Base-by-base conservation (phyloP, 2,888 invertebrate genomes). In the Zonitis immaculata region DNA sequence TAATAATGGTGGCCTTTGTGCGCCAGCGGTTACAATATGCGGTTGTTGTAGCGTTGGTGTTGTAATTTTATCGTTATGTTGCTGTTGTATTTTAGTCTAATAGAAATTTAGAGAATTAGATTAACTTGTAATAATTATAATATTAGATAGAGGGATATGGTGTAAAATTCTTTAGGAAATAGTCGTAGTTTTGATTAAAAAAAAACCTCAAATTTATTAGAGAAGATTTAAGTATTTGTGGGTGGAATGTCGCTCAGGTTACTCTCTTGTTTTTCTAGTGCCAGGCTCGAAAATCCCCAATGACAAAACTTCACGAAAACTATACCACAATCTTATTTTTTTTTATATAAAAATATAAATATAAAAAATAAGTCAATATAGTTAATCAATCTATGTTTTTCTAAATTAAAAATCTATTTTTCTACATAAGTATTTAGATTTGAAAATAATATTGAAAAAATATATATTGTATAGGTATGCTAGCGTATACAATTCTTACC, bases 1-100 rank as follows among this genome's bases (percentile, higher is more conserved):
- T 55, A 73, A 70, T 55, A 80, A 51, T 27, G 70, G 74, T 3
- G 79, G 77, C 44, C 69, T 61, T 44, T 56, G 44, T 49, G 51
- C 35, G 42, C 57, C 22, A 51, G 49, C 47, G 53, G 58, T 42
- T 55, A 60, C 18, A 55, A 14, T 51, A 42, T 47, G 61, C 27
- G 48, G 57, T 20, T 18, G 57, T 39, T 61, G 64, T 26, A 48
- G 61, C 9, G 35, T 50, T 18, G 51, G n/a, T n/a, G n/a, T n/a
- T n/a, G n/a, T n/a, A n/a, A n/a, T n/a, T n/a, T n/a, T n/a, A n/a
- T n/a, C n/a, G n/a, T n/a, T n/a, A n/a, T n/a, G 55, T 52, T 56
- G 43, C 39, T 57, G 42, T n/a, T 52, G 57, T 26, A 43, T 45
- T 51, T 55, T 57, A 12, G 55, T 32, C 57, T 60, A 54, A 35